Conservation (phyloP, 2,888 invertebrate genomes). For the Cerastis leucographa region DNA sequence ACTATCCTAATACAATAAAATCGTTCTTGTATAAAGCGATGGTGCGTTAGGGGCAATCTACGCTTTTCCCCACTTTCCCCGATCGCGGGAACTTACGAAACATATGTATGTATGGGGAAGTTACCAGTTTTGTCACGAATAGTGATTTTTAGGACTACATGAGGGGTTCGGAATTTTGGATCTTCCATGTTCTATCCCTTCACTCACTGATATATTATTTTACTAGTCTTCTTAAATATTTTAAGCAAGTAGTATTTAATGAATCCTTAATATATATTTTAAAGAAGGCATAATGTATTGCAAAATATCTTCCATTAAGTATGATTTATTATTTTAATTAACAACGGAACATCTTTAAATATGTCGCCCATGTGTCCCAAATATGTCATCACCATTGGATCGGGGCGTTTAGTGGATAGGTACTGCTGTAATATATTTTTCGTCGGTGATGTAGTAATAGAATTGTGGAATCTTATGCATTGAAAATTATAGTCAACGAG, state of each 20-base stretch:
- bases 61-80: constrained; percentile 53
- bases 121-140: constrained; percentile 66
- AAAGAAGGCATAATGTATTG: constrained; percentile 16
- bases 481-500: not conserved
- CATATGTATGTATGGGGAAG: constrained; percentile 68
- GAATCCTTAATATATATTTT: not conserved
- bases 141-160: constrained; percentile 58
- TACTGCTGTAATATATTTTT: constrained; percentile 2
- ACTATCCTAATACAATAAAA: constrained; percentile 62
- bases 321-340: constrained; percentile 52
- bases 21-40: constrained; percentile 58
- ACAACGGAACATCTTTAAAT: constrained; percentile 39
- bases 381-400: constrained; percentile 32
- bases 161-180: constrained; percentile 34
- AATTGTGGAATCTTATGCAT: not conserved
- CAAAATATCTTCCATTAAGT: constrained; percentile 36
- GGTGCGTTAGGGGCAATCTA: constrained; percentile 57
- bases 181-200: constrained; percentile 37
- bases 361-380: constrained; percentile 51
- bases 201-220: not conserved
- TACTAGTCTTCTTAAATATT: not conserved
- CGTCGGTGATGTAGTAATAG: not conserved
- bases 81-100: constrained; percentile 51
- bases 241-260: not conserved
- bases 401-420: constrained; percentile 22